These are phyloP conservation scores for Periophthalmodon schlosseri DNA, from an alignment of 2,113 vertebrate genomes.

Conservation along the genomic window DNA sequence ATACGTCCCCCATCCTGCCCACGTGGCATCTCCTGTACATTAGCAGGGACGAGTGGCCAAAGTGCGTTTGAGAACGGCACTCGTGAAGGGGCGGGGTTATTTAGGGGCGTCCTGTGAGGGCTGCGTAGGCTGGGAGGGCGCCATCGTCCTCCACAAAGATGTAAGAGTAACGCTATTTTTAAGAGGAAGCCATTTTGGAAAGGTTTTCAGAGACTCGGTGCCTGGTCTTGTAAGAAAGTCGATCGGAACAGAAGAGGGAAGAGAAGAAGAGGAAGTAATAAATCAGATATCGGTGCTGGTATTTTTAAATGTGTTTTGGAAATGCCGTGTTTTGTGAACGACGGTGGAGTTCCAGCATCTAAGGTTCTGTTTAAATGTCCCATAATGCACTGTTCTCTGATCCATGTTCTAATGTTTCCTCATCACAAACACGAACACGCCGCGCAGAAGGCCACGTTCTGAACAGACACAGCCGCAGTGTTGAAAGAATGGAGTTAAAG, in stretches of 20 bases:
- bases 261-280: background rate
- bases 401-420: no score
- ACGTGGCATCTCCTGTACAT: conserved; percentile 73
- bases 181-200: background rate
- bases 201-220: background rate
- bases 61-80: conserved; percentile 64
- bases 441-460: background rate
- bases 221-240: background rate
- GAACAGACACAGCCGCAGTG: background rate
- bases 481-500: background rate
- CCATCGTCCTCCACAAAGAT: conserved; percentile 51
- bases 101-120: conserved; percentile 57
- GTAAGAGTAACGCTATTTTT: conserved; percentile 47
- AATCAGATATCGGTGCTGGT: background rate
- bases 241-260: background rate
- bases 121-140: conserved; percentile 60
- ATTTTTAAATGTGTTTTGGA: no score
- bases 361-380: no score
- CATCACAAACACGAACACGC: no score
- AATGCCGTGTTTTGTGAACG: no score
- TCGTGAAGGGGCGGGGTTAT: conserved; percentile 64
- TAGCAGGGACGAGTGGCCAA: conserved; percentile 66
- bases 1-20: conserved; percentile 71
- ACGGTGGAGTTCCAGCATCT: no score
- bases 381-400: no score